These are phyloP conservation scores for Dicranocentrus wangi DNA, from an alignment of 2,888 invertebrate species.

Conservation along the genomic window DNA sequence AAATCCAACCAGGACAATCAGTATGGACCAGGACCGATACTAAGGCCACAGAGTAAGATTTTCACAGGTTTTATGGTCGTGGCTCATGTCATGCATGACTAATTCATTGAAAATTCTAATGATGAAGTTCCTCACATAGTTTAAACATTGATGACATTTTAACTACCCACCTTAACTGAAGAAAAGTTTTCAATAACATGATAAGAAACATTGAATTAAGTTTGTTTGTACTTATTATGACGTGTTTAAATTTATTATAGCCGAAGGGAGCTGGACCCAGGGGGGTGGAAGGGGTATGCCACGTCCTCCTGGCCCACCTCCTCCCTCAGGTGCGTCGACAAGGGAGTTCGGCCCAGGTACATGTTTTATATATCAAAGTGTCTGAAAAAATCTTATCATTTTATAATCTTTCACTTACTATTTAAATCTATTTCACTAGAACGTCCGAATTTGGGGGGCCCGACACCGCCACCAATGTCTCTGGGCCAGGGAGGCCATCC, in stretches of 20 bases:
- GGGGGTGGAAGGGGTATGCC: constrained; percentile 70
- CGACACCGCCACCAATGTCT: constrained; percentile 73
- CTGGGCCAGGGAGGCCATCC: constrained; percentile 72
- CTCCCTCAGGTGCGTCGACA: constrained; percentile 76
- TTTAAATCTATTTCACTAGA: constrained; percentile 36
- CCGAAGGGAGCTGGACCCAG: constrained; percentile 73
- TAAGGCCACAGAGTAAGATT: constrained; percentile 72
- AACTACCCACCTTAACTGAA: constrained; percentile 66
- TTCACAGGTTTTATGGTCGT: neutral
- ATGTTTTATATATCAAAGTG: too few species aligned
- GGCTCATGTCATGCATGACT: neutral
- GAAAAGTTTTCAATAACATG: neutral
- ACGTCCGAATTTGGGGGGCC: constrained; percentile 71
- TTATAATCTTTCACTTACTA: neutral
- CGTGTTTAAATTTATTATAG: constrained; percentile 42
- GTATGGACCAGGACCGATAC: constrained; percentile 72
- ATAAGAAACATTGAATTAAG: neutral
- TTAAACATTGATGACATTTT: constrained; percentile 60
- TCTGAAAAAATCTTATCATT: too few species aligned
- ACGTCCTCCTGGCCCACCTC: constrained; percentile 75
- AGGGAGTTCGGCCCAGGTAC: constrained; percentile 63
- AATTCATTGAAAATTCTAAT: too few species aligned
- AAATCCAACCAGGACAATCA: constrained; percentile 71
- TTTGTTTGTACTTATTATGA: neutral
- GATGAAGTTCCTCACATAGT: constrained; percentile 59